Evolutionary conservation across 2,797 vertebrate genomes (phyloP), one percentile per base, ranked within the genome.

Genomic region (Spinus pinus): DNA sequence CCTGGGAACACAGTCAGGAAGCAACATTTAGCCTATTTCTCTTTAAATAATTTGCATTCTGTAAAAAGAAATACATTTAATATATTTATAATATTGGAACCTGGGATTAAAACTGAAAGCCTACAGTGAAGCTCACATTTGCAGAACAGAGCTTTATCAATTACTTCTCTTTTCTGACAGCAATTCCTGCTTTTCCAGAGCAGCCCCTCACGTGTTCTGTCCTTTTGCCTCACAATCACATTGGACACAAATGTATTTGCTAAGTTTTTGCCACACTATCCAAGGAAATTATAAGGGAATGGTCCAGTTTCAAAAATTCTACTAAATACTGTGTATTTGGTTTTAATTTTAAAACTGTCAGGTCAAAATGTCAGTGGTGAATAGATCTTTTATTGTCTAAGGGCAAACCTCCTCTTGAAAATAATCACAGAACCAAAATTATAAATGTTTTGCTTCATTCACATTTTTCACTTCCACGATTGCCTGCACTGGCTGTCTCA

Each of bases 151-250:
- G n/a, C 30, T 89, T 82, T 85, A 64, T 58, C 49, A 60, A 35
- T 82, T 57, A 18, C 42, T 87, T 79, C 51, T 72, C 7, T 69
- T 74, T 72, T 62, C 56, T 82, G 53, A 46, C 60, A 42, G 49
- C n/a, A 64, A 2, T 44, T 37, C 25, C 60, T 77, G 49, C 25
- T 93, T 87, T 77, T 81, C 56, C 41, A 82, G 67, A 87, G 56
- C 22, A 85, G 28, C 11, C 46, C 17, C 37, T 9, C 9, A 41
- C 0, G 0, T 54, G 41, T 49, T 25, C 21, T 61, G 14, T 28
- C 12, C 35, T 42, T 88, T 74, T 67, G 46, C 53, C 77, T 60
- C 53, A 46, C 35, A 74, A 42, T 44, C n/a, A 27, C 28, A 30
- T 21, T 1, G 0, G 24, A n/a, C 24, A 46, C 11, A 56, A 72